A percentile compares a stretch with the other conserved stretches of the same genome.
Conservation (phyloP, 2,113 vertebrate species). For the Mugil cephalus region DNA sequence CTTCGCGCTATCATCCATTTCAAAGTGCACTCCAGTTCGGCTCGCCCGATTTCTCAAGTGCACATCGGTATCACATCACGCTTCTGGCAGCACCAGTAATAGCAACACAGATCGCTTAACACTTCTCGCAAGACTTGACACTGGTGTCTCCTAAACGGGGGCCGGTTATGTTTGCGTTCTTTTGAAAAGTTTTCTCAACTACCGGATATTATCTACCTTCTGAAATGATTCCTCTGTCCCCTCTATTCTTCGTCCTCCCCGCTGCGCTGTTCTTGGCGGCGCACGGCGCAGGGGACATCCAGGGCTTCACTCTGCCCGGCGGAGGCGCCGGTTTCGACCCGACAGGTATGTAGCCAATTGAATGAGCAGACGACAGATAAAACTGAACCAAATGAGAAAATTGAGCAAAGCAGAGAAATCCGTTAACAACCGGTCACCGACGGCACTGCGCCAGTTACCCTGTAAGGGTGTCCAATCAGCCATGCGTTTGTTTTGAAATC, state of each 20-base stretch:
- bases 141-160: slow-evolving; percentile 20
- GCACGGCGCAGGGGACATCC: slow-evolving; percentile 63
- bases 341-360: slow-evolving; percentile 55
- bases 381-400: no score
- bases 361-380: background rate
- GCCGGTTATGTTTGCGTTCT: background rate
- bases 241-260: slow-evolving; percentile 54
- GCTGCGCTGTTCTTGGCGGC: slow-evolving; percentile 58
- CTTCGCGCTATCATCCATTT: background rate
- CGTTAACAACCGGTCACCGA: no score
- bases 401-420: background rate
- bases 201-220: background rate
- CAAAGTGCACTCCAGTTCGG: background rate
- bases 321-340: slow-evolving; percentile 57
- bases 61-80: slow-evolving; percentile 62
- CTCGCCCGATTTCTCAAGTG: slow-evolving; percentile 29
- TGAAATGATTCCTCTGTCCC: slow-evolving; percentile 60
- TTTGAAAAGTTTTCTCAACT: slow-evolving; percentile 13
- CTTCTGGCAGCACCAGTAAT: slow-evolving; percentile 57
- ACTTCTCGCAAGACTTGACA: slow-evolving; percentile 36
- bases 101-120: slow-evolving; percentile 71
- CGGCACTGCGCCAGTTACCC: no score
- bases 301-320: slow-evolving; percentile 35
- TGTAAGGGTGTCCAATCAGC: no score
- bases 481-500: background rate